Evolutionary conservation across 2,888 invertebrate species (phyloP), one percentile per base, ranked within the genome.

Genomic region (Calephelis perditalis): DNA sequence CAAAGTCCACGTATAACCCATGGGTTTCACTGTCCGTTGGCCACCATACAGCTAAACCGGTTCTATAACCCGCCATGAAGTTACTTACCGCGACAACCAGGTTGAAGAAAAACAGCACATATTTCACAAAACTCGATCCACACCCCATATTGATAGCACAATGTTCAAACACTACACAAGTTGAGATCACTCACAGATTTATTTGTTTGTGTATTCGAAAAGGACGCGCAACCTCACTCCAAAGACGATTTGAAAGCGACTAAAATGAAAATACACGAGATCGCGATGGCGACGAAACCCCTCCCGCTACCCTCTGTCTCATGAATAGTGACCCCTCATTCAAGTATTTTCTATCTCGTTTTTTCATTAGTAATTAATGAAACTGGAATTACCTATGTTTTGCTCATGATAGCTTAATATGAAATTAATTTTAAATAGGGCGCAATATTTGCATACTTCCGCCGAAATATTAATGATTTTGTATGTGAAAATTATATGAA

Each of bases 41-140:
- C 81, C 82, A 81, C 75, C 78, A 73, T 76, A 75, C 75, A 79
- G 78, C 79, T 77, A 79, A 85, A 88, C 88, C 87, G 87, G 87
- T 88, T 86, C 71, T 75, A 40, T 40, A 40, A 40, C 75, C 76
- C 75, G 77, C 77, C 78, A 78, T 81, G 76, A 71, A 62, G 69
- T 68, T 78, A 95, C 95, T 95, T 86, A 95, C 95, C 92, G 94
- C 94, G 76, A 95, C 95, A 65, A 95, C 72, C 71, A 95, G 86
- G 81, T 96, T 96, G 90, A 96, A 95, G 84, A 95, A 91, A 82
- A 96, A 96, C 74, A 96, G 93, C 73, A 96, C 92, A 85, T 95
- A 95, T 91, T 96, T 96, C 81, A 95, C 93, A 87, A 94, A 92
- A 83, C 94, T 93, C 87, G 94, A 94, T 79, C 94, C 94, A 84